phyloP scores from a whole-genome alignment of 2,797 vertebrate species.

The Squalus acanthias region DNA sequence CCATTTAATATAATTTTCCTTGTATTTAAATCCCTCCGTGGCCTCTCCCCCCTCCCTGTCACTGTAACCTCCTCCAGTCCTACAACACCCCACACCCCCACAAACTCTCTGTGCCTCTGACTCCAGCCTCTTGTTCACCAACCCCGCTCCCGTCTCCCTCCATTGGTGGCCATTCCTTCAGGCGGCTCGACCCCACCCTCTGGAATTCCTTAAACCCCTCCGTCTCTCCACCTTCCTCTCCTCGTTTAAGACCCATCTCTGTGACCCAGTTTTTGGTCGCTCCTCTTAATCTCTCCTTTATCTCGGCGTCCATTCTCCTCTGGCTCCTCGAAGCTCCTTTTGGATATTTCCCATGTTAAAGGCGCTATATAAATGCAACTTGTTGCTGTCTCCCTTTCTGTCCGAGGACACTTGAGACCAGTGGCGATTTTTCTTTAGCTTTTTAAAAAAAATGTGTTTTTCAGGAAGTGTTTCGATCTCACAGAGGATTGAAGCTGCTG shows the following conservation, averaged over 20 bases:
- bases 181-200: neutral
- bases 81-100: neutral
- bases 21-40: too few relatives aligned
- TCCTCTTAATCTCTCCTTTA: too few relatives aligned
- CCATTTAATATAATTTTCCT: too few relatives aligned
- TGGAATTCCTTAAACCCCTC: neutral
- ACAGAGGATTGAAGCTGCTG: constrained; percentile 72
- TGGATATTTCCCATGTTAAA: neutral
- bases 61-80: too few relatives aligned
- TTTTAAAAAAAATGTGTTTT: neutral
- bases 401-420: neutral
- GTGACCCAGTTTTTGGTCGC: neutral
- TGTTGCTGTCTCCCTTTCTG: neutral
- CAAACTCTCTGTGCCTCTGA: neutral
- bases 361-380: neutral
- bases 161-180: neutral
- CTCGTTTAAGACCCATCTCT: neutral
- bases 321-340: neutral
- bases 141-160: neutral
- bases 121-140: neutral
- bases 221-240: neutral
- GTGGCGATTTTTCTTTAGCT: neutral
- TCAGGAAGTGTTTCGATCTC: constrained; percentile 80
- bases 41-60: too few relatives aligned
- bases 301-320: neutral